Conservation (phyloP, 2,113 vertebrate genomes). For the Salvelinus sp. region DNA sequence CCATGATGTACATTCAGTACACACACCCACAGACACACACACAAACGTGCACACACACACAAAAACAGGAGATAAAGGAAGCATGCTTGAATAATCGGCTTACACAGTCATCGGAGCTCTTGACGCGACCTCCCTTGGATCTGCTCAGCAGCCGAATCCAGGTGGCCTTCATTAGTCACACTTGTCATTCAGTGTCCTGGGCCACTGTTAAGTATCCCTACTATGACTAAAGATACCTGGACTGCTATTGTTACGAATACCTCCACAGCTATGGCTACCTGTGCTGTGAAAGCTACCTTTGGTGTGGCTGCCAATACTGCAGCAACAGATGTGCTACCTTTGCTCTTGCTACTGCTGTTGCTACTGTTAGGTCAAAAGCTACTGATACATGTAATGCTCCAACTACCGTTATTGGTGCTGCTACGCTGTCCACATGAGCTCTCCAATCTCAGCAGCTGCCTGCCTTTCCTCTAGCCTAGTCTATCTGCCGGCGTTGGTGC, state of each 20-base stretch:
- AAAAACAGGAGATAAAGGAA: background rate
- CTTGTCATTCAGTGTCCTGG: constrained; percentile 82
- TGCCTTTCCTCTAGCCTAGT: constrained; percentile 62
- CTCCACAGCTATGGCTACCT: constrained; percentile 52
- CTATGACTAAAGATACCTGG: constrained; percentile 51
- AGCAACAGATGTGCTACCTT: background rate
- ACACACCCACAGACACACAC: background rate
- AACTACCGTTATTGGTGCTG: constrained; percentile 45
- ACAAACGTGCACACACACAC: background rate
- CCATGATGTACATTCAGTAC: background rate
- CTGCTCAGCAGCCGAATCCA: constrained; percentile 99
- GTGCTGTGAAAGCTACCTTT: constrained; percentile 10
- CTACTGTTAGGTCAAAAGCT: constrained; percentile 28
- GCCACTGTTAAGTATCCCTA: constrained; percentile 73
- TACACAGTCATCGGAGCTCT: constrained; percentile 96
- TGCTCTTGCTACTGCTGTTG: constrained; percentile 43
- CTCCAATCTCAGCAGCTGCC: constrained; percentile 71
- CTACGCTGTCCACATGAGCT: constrained; percentile 80
- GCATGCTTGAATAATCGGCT: constrained; percentile 61
- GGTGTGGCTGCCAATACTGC: no score
- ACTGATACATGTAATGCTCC: constrained; percentile 11
- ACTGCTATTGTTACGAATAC: constrained; percentile 14
- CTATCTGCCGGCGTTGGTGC: constrained; percentile 63
- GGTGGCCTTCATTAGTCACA: constrained; percentile 99
- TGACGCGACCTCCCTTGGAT: constrained; percentile 95